Evolutionary conservation across 2,113 vertebrate genomes (phyloP), one percentile per base, ranked within the genome.

Genomic region (Enhydra lutris): DNA sequence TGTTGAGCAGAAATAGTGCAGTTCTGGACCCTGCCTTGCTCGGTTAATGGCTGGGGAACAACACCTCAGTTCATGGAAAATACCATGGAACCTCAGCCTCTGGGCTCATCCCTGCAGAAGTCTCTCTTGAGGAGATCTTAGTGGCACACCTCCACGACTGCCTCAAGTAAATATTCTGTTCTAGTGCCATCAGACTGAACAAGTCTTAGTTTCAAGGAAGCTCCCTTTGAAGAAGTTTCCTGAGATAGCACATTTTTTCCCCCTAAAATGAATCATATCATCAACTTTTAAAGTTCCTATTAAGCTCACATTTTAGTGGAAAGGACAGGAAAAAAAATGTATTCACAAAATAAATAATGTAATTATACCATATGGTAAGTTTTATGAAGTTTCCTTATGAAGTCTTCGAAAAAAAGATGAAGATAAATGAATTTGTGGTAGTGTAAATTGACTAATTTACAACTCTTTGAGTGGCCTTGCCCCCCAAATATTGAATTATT

Each of bases 391-490:
- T 82, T 96, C 11, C 4, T 78, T 61, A 42, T 61, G 29, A 84
- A 11, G 20, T 7, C 63, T 92, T 92, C 80, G 47, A 61, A 47
- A 52, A 67, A 57, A 20, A 78, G 4, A 90, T 67, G 71, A 74
- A 92, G 50, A 34, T n/a, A 67, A 57, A 47, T 80, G 23, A 80
- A 1, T 89, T 84, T 39, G 11, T 26, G 61, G 3, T 26, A 34
- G 9, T 67, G 6, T 74, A 92, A 90, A 90, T 73, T n/a, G 67
- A 85, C 73, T 69, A 86, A 91, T 94, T 93, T 71, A 57, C 11
- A 91, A 89, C 26, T 87, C 81, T 89, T 94, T 45, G 31, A 94
- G 78, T 76, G 18, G 20, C 2, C 3, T 95, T 84, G 12, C 15
- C n/a, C 93, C 10, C 4, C 2, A 39, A 92, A 39, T 88, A 59